A percentile compares a stretch with the other conserved stretches of the same genome.
Conservation (phyloP, 2,888 invertebrate genomes). For the Psylliodes chrysocephalus region DNA sequence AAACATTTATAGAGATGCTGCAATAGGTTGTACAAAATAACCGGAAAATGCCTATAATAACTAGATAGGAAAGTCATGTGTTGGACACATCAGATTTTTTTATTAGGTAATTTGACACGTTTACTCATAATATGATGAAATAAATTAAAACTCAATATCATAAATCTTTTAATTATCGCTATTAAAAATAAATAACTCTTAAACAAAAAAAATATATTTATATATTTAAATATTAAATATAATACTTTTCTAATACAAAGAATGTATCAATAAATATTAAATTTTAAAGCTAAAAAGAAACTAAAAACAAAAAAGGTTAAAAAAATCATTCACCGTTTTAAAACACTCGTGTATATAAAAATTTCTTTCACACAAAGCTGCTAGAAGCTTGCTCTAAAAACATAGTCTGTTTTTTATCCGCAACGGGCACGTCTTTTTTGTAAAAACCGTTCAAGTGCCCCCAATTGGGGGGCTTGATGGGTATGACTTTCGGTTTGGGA, state of each 20-base stretch:
- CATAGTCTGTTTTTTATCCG: conserved; percentile 57
- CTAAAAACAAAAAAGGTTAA: conserved; percentile 22
- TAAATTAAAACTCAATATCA: not conserved
- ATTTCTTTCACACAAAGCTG: conserved; percentile 68
- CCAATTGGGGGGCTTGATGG: conserved; percentile 73
- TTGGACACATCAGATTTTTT: too few species aligned
- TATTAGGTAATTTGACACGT: not conserved
- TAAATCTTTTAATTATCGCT: conserved; percentile 14
- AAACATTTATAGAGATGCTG: too few species aligned
- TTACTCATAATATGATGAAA: not conserved
- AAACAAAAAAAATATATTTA: conserved; percentile 32
- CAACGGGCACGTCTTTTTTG: conserved; percentile 46
- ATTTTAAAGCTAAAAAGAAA: conserved; percentile 33
- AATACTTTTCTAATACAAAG: conserved; percentile 46
- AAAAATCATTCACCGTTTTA: conserved; percentile 13
- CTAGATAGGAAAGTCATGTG: too few species aligned
- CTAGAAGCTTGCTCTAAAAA: conserved; percentile 73
- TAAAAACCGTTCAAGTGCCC: conserved; percentile 58
- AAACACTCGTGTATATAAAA: conserved; percentile 1
- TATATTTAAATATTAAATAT: conserved; percentile 46
- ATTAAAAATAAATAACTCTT: conserved; percentile 28
- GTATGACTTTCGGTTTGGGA: conserved; percentile 78
- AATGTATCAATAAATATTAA: conserved; percentile 41
- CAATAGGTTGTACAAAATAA: too few species aligned
- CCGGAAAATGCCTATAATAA: too few species aligned